Base-by-base conservation (phyloP, 2,888 invertebrate genomes). In the Campoplex nolae region DNA sequence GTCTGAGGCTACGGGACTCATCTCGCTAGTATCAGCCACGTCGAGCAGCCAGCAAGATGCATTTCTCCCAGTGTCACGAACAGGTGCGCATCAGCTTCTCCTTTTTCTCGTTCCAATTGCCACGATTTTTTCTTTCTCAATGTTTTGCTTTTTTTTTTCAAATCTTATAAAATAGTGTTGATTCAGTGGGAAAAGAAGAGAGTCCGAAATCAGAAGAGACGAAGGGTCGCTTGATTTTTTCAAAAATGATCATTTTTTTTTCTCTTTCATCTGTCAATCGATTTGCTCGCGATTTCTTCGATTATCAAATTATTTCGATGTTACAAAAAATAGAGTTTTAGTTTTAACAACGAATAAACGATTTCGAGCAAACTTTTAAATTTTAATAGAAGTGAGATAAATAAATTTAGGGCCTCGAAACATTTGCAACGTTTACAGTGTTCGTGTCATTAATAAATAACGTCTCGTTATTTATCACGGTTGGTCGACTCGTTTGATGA, bases 21-120 rank as follows among this genome's bases (percentile, higher is more conserved):
- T 93, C 93, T 91, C 89, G 90, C 91, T 93, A 93, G 93, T 93
- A 86, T 86, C 88, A 71, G 83, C 86, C 88, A 84, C 84, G 84
- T 90, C 88, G 84, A 88, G 91, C 90, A 90, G 88, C 90, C 88
- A 76, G 71, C 91, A 91, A 90, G 92, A 93, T 93, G 93, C 92
- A 93, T 84, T 92, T 88, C 86, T 80, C 65, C 42, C 56, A 71
- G 71, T 73, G 56, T 76, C 70, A 58, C 32, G 23, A 48, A 54
- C 80, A 74, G 83, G 86, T 81, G 67, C 62, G 54, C 48, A 51
- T 85, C 68, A 45, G 23, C 18, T 45, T 2, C 38, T 51, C 48
- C 16, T 80, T 80, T 80, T 51, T n/a, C 65, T 58, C 68, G 38
- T 8, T 56, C 32, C 23, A 23, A n/a, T 32, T 48, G 4, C 11